Evolutionary conservation across 2,888 invertebrate genomes (phyloP), one percentile per base, ranked within the genome.

Genomic region (Entomobrya multifasciata): DNA sequence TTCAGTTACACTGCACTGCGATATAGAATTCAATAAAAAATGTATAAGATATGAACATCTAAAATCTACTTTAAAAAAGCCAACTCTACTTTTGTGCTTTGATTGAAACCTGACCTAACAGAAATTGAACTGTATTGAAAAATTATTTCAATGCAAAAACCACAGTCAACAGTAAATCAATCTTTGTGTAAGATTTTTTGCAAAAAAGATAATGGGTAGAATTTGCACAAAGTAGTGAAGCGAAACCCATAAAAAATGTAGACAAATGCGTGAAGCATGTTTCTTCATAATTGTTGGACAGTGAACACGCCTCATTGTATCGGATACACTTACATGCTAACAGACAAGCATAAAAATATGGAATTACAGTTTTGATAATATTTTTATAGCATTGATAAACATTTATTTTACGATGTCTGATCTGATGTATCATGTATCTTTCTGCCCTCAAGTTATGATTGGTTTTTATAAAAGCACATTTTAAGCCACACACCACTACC

Each of bases 381-480:
- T 20, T 62, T 62, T 62, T 62, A 62, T 62, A 30, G n/a, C 30
- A n/a, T n/a, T n/a, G n/a, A n/a, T n/a, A n/a, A n/a, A n/a, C n/a
- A n/a, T n/a, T n/a, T 30, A 30, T 30, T 25, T 15, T 27, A 30
- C 10, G 30, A 62, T 60, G 60, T 4, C 25, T 25, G n/a, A 15
- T 8, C 2, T 6, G 6, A n/a, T 62, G 13, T 6, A 62, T 27
- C n/a, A n/a, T 8, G 25, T 27, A 11, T 25, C 13, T 57, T 22
- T n/a, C 30, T 62, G 62, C 27, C 62, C n/a, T 62, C 62, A 62
- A 62, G 8, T 62, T 62, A 30, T 62, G 62, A 62, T 62, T 62
- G 30, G 55, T 20, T 55, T 55, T 4, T 55, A 3, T 5, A 13
- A 62, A 15, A 4, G 20, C 22, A 27, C 1, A 1, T 27, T 11